Evolutionary conservation across 2,797 vertebrate species (phyloP).

Genomic region (Distichodus sexfasciatus): DNA sequence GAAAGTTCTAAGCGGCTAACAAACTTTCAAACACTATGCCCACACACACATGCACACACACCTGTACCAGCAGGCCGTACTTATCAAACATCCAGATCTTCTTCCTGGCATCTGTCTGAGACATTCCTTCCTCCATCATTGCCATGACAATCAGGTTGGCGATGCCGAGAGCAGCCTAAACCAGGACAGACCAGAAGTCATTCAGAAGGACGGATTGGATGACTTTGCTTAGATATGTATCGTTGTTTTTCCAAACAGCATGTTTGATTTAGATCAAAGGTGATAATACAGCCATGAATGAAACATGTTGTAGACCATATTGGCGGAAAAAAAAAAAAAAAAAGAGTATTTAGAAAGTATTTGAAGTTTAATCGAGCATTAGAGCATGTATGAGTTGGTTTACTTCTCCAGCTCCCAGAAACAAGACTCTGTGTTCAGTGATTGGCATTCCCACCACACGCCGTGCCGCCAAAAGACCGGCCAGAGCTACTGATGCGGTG

Average conservation of each 20-base stretch:
- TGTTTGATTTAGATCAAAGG: no score
- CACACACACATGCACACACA: conserved; percentile 46
- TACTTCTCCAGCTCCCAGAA: conserved; percentile 97
- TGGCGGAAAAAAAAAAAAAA: no score
- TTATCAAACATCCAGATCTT: conserved; percentile 98
- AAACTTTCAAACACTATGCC: neutral
- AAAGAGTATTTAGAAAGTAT: neutral
- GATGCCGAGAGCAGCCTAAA: conserved; percentile 92
- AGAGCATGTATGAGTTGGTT: conserved; percentile 7
- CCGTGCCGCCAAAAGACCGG: conserved; percentile 88
- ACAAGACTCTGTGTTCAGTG: conserved; percentile 88
- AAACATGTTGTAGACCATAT: no score
- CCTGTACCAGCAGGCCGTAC: conserved; percentile 86
- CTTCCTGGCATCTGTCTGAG: conserved; percentile 76
- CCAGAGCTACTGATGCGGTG: conserved; percentile 89
- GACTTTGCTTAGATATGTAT: neutral
- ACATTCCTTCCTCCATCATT: conserved; percentile 84
- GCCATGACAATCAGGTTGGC: conserved; percentile 96
- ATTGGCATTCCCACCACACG: conserved; percentile 82
- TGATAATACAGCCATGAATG: no score
- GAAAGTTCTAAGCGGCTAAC: no score
- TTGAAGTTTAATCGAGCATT: conserved; percentile 5
- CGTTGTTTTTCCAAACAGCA: neutral
- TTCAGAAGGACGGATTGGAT: no score
- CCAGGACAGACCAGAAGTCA: no score